A percentile compares a stretch with the other conserved stretches of the same genome.
These are phyloP conservation scores for Hydrozoanthus gracilis DNA, from an alignment of 92 coral and sea anemone genomes.

Conservation along the genomic window DNA sequence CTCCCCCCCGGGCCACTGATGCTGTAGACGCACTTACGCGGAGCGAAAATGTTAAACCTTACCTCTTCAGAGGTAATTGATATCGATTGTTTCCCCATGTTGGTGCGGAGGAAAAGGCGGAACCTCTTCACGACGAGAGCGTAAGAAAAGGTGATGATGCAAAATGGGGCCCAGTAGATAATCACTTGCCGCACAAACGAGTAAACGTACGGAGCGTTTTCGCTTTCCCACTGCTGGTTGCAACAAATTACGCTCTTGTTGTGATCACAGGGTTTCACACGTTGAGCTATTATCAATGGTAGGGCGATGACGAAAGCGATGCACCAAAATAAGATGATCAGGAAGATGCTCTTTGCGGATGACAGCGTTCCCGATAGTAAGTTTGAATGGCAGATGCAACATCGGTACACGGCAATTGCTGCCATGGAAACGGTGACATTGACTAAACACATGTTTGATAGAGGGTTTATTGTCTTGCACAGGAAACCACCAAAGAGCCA, in stretches of 20 bases:
- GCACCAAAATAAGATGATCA: constrained; percentile 5
- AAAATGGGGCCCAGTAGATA: constrained; percentile 14
- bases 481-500: neutral
- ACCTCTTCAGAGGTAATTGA: too few relatives aligned
- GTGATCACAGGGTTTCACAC: neutral
- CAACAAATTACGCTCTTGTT: neutral
- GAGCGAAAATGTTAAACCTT: too few relatives aligned
- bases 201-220: neutral
- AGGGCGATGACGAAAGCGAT: neutral
- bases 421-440: constrained; percentile 1
- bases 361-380: neutral
- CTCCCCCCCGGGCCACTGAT: too few relatives aligned
- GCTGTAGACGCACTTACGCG: too few relatives aligned
- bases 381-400: neutral
- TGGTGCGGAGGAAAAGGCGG: constrained; percentile 40
- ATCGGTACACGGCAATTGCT: constrained; percentile 24
- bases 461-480: constrained; percentile 3
- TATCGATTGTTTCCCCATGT: constrained; percentile 10
- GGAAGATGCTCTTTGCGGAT: neutral
- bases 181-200: neutral
- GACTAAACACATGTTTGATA: neutral
- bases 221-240: neutral
- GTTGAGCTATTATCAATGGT: neutral
- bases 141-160: constrained; percentile 50
- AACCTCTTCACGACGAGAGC: constrained; percentile 36